Percentiles rank a stretch among this genome's conserved stretches.
These are phyloP conservation scores for Dicentrarchus labrax DNA, from an alignment of 2,113 vertebrate genomes.

Conservation along the genomic window DNA sequence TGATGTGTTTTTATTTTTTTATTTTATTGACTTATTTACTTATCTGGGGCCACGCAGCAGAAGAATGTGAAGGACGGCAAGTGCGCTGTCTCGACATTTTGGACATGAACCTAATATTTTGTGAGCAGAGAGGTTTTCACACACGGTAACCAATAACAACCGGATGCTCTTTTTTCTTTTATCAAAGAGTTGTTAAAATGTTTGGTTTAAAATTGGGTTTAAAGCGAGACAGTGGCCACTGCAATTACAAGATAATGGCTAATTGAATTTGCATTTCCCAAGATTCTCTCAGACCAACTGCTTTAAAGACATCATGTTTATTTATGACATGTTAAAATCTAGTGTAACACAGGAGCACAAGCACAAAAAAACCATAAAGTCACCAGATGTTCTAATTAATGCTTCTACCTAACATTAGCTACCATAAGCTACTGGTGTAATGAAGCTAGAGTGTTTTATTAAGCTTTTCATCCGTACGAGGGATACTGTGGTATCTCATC, in stretches of 20 bases:
- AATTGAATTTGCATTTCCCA: neutral
- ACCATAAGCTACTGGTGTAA: too few relatives aligned
- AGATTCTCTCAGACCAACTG: too few relatives aligned
- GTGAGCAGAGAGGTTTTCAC: neutral
- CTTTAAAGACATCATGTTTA: too few relatives aligned
- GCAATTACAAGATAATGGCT: neutral
- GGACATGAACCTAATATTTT: neutral
- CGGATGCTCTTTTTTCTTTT: neutral
- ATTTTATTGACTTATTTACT: neutral
- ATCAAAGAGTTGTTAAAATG: neutral
- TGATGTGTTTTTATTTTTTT: conserved; percentile 1
- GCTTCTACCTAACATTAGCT: too few relatives aligned
- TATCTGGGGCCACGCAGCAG: neutral
- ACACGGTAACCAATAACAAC: neutral
- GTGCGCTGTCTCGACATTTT: neutral
- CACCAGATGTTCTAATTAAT: too few relatives aligned
- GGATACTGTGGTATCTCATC: too few relatives aligned
- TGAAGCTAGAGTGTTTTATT: too few relatives aligned
- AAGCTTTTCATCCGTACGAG: too few relatives aligned
- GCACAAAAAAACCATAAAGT: too few relatives aligned
- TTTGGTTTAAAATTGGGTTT: neutral
- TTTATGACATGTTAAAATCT: too few relatives aligned
- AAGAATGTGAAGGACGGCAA: neutral
- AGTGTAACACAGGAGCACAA: too few relatives aligned
- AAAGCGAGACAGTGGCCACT: neutral